Base-by-base conservation (phyloP, 2,888 invertebrate species). In the Rambutsinella grinnellia region DNA sequence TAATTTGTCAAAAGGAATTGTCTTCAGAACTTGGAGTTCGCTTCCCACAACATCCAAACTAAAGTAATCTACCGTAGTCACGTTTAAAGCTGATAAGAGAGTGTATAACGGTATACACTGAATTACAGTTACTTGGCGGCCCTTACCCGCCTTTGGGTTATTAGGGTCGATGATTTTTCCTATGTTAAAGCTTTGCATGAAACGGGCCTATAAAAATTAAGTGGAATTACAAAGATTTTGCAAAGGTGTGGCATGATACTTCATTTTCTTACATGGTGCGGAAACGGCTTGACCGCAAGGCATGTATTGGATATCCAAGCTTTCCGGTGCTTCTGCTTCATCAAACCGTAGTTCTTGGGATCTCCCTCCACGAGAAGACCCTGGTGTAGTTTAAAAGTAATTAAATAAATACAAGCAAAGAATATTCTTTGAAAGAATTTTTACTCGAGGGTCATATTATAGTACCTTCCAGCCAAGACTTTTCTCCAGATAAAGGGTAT, bases 321-420 rank as follows among this genome's bases (percentile, higher is more conserved):
- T 79, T 85, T 85, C 27, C 87, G 74, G 57, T 85, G 76, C 76
- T 86, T 86, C 6, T 67, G 69, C 47, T 83, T 28, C 44, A 87
- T 65, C 44, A 81, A 51, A 15, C 79, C 75, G 72, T 85, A 86
- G 75, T 85, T 86, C 24, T 76, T 81, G 6, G 86, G 86, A 78
- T 86, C 86, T 1, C 84, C 86, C 81, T 87, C 87, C 26, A 87
- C 83, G 8, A 87, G 81, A 10, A 87, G 66, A 1, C 86, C 87
- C 61, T n/a, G n/a, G n/a, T n/a, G n/a, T n/a, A n/a, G n/a, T n/a
- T n/a, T n/a, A n/a, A n/a, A n/a, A n/a, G n/a, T n/a, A n/a, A n/a
- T n/a, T 83, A 21, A 3, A 62, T n/a, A n/a, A n/a, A n/a, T n/a
- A n/a, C n/a, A n/a, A n/a, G n/a, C n/a, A n/a, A n/a, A n/a, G n/a